Conservation (phyloP, 2,888 invertebrate species). For the Sturmia bella region DNA sequence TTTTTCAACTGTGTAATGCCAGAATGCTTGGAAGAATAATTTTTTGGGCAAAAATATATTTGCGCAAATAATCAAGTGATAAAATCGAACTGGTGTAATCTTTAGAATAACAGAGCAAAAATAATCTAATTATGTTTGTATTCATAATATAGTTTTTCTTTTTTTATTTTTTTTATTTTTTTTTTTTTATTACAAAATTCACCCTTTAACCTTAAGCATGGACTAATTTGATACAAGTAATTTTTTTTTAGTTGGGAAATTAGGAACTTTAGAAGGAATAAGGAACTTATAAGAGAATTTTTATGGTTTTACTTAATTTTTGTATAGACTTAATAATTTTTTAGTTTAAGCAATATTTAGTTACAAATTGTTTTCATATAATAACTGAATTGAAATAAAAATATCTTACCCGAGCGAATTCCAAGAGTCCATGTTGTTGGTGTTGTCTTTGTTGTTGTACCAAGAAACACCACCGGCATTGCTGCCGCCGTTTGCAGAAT, state of each 20-base stretch:
- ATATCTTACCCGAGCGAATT: slow-evolving; percentile 81
- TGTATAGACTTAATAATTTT: slow-evolving; percentile 29
- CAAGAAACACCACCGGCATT: slow-evolving; percentile 61
- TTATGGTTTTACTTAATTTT: slow-evolving; percentile 40
- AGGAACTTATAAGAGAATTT: slow-evolving; percentile 50
- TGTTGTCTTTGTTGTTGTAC: slow-evolving; percentile 69
- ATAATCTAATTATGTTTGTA: slow-evolving; percentile 36
- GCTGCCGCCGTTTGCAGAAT: slow-evolving; percentile 55
- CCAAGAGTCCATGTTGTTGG: slow-evolving; percentile 75
- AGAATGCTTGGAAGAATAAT: not conserved
- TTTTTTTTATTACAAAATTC: slow-evolving; percentile 80
- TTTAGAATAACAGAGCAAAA: slow-evolving; percentile 24
- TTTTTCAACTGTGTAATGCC: too few relatives aligned
- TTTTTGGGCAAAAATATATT: not conserved
- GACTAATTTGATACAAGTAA: slow-evolving; percentile 47
- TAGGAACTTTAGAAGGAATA: slow-evolving; percentile 48
- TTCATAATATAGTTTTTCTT: too few relatives aligned
- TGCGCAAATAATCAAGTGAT: not conserved
- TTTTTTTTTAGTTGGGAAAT: slow-evolving; percentile 71
- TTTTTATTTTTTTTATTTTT: slow-evolving; percentile 24
- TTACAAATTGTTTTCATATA: slow-evolving; percentile 7
- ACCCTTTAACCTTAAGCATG: slow-evolving; percentile 81
- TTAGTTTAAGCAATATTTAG: slow-evolving; percentile 12
- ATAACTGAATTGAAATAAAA: slow-evolving; percentile 8
- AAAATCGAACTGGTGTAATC: slow-evolving; percentile 47